A percentile compares a stretch with the other conserved stretches of the same genome.
Conservation (phyloP, 2,113 vertebrate genomes). For the Notothenia coriiceps region DNA sequence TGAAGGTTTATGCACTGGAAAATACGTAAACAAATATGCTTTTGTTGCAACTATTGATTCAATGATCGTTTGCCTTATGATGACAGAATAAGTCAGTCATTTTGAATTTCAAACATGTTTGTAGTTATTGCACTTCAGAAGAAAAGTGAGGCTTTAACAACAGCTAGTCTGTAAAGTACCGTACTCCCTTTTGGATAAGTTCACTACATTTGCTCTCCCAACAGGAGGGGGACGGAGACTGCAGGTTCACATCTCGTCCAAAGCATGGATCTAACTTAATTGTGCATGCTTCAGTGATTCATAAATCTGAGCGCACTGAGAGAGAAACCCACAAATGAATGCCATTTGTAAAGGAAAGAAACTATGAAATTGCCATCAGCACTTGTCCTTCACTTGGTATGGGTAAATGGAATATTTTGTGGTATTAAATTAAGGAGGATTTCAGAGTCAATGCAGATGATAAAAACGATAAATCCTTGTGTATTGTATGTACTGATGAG, state of each 20-base stretch:
- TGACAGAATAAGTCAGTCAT: slow-evolving; percentile 27
- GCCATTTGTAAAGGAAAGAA: slow-evolving; percentile 25
- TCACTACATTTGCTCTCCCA: slow-evolving; percentile 23
- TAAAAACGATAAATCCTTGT: slow-evolving; percentile 54
- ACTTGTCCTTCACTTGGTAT: slow-evolving; percentile 47
- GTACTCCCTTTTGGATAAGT: slow-evolving; percentile 20
- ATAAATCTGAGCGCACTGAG: slow-evolving; percentile 48
- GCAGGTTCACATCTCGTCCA: slow-evolving; percentile 45
- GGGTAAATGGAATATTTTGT: slow-evolving; percentile 58
- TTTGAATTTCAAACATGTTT: slow-evolving; percentile 33
- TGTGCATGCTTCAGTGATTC: slow-evolving; percentile 35
- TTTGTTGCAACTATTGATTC: background rate
- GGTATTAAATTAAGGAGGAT: slow-evolving; percentile 52
- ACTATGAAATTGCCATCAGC: slow-evolving; percentile 50
- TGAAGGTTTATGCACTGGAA: background rate
- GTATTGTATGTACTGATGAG: slow-evolving; percentile 46
- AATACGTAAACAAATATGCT: background rate
- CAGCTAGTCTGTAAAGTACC: slow-evolving; percentile 22
- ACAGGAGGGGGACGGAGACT: background rate
- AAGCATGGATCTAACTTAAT: slow-evolving; percentile 41
- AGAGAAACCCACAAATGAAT: slow-evolving; percentile 31
- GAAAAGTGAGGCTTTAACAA: slow-evolving; percentile 43
- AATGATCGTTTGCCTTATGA: slow-evolving; percentile 2
- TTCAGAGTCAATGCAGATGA: slow-evolving; percentile 38
- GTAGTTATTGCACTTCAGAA: slow-evolving; percentile 9